Base-by-base conservation (phyloP, 1,140 invertebrate species). In the Trialeurodes vaporariorum region DNA sequence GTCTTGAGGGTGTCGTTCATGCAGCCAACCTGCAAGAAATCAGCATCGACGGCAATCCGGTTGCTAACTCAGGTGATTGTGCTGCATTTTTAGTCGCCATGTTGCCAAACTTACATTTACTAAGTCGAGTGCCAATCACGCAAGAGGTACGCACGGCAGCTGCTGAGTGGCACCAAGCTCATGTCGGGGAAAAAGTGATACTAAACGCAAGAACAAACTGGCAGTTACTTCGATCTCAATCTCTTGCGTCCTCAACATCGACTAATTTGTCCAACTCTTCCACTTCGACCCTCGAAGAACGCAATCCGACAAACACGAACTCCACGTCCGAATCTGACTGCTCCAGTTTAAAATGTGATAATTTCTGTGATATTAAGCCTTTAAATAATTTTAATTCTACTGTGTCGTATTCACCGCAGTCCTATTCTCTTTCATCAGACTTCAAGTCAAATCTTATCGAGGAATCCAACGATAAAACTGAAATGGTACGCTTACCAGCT, bases 21-120 rank as follows among this genome's bases (percentile, higher is more conserved):
- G 87, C 88, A 1, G 79, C 77, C 1, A 85, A 86, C 61, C 81
- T 94, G 2, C 83, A 84, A 61, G 92, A 94, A 80, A 83, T 95
- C 58, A 87, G 90, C 12, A 85, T 95, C 59, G 92, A 95, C 77
- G 89, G 90, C 25, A 95, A 95, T 80, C 91, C 92, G 0, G 83
- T 94, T 1, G 85, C 85, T 26, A 73, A 87, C 59, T 85, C 82
- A 12, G 85, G 86, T 0, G 89, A 91, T 70, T 91, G 87, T 71
- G 83, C 88, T 1, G 86, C 88, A 1, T 92, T 91, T 76, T 74
- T 92, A 40, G 88, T 92, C 0, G 89, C 88, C 0, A 88, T 90
- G 77, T 75, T 92, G 61, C 87, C 89, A 26, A 84, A 85, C 74
- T 78, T 92, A 65, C 77, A 84, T 68, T 79, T 84, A 34, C 77